Percentiles rank a stretch among this genome's conserved stretches.
These are phyloP conservation scores for Macaca fascicularis DNA, from an alignment of 2,113 vertebrate genomes.

Conservation along the genomic window DNA sequence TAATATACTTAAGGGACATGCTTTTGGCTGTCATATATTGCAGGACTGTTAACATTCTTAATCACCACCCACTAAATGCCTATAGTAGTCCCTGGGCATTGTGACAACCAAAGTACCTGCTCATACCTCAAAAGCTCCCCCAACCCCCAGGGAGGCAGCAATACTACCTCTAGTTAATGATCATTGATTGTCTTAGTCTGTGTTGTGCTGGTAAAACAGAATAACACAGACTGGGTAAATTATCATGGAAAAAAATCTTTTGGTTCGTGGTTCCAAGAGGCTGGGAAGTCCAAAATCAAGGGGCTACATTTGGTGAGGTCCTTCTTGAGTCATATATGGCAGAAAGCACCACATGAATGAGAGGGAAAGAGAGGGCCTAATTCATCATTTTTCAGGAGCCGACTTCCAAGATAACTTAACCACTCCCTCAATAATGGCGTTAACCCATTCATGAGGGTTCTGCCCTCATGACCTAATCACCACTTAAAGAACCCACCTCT, in stretches of 20 bases:
- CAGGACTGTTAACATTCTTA: background rate
- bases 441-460: background rate
- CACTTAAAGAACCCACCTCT: background rate
- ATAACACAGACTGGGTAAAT: background rate
- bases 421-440: background rate
- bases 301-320: background rate
- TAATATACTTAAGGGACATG: no score
- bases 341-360: background rate
- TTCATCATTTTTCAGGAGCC: background rate
- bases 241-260: background rate
- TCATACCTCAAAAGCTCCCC: background rate
- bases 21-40: background rate
- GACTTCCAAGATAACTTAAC: background rate
- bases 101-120: background rate
- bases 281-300: background rate
- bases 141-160: no score
- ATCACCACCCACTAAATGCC: background rate
- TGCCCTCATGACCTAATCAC: background rate
- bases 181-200: background rate
- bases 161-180: background rate
- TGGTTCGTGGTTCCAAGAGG: background rate
- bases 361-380: background rate
- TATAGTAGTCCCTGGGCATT: fast-evolving
- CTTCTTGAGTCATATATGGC: background rate
- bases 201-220: background rate